Evolutionary conservation across 2,113 vertebrate genomes (phyloP), one percentile per base, ranked within the genome.

Genomic region (Semicossyphus pulcher): DNA sequence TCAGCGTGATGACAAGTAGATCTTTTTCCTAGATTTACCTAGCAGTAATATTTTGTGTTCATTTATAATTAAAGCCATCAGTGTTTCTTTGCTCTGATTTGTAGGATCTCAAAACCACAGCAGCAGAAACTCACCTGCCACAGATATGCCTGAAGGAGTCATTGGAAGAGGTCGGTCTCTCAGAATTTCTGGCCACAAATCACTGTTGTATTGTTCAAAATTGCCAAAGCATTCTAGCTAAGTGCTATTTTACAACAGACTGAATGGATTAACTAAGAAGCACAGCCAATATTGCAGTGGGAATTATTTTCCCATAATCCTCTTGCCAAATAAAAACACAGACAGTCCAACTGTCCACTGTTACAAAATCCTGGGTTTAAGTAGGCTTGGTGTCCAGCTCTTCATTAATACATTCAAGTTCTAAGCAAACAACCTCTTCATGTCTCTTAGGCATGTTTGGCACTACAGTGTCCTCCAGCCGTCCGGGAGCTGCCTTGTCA

Each of bases 161-260:
- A 80, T 96, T 82, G 96, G 95, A 73, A 95, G 93, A 96, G 96
- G 96, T 97, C 52, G 77, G 88, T 88, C 21, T 53, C 8, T 52
- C n/a, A 44, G 41, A 12, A 21, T 39, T 53, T 62, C 39, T 65
- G 14, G 5, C 12, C 4, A 48, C 2, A 25, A 49, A 23, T 25
- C 1, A 26, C 5, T 26, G 5, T 14, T 28, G 14, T 11, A 51
- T 28, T 28, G 12, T 7, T 7, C 14, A 51, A n/a, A 2, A 44
- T n/a, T 51, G 21, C 21, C 58, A 8, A 28, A 6, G 2, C 34
- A 3, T 20, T 68, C 4, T 31, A 23, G 18, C n/a, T 54, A 3
- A 48, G 18, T 58, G 26, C 8, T 34, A 18, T 31, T 66, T 59
- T 45, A 61, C 29, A 47, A 20, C 48, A 57, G 16, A 42, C 15